A percentile compares a stretch with the other conserved stretches of the same genome.
Evolutionary conservation across 2,797 vertebrate species (phyloP).

Genomic region (Morelia viridis): DNA sequence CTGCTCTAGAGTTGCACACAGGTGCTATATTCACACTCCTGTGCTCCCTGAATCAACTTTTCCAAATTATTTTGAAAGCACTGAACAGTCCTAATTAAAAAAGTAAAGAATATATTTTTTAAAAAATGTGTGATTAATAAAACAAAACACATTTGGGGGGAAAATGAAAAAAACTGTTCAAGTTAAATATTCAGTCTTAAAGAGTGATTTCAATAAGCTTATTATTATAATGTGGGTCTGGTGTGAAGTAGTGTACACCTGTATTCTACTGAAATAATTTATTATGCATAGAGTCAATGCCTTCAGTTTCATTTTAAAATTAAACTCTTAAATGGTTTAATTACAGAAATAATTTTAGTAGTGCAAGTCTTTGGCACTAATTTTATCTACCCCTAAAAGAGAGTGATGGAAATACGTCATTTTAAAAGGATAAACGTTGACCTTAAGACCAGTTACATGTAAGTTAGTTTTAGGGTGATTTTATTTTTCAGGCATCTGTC

Average conservation of each 20-base stretch:
- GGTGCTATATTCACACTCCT: not conserved
- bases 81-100: not conserved
- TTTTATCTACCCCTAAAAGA: conserved; percentile 2
- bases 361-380: conserved; percentile 9
- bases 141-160: not conserved
- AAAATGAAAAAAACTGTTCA: not conserved
- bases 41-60: not conserved
- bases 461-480: conserved; percentile 39
- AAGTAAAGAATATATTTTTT: not conserved
- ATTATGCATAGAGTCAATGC: not conserved
- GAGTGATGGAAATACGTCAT: not conserved
- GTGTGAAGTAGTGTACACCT: not conserved
- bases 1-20: not conserved
- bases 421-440: conserved; percentile 31
- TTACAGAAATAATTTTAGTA: conserved; percentile 30
- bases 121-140: not conserved
- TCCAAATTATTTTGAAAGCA: not conserved
- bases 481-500: conserved; percentile 54
- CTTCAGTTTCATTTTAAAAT: not conserved
- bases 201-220: not conserved
- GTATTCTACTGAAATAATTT: not conserved
- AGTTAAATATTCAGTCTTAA: not conserved
- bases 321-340: not conserved
- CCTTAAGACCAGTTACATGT: conserved; percentile 45
- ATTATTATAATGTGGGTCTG: not conserved